phyloP scores from a whole-genome alignment of 2,113 vertebrate genomes.

The Aptenodytes forsteri region DNA sequence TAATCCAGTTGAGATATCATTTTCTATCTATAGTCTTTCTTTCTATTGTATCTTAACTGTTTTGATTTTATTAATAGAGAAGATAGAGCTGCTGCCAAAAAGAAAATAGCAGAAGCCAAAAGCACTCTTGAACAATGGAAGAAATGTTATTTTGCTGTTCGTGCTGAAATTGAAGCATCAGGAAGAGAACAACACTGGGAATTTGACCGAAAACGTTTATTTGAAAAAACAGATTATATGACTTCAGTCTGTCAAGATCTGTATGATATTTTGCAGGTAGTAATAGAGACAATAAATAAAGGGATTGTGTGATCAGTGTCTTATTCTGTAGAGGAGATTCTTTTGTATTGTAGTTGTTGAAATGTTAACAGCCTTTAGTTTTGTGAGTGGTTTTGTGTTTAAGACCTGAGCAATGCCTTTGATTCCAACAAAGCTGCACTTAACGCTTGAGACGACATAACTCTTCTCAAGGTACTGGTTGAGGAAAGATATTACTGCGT shows the following conservation, averaged over 20 bases:
- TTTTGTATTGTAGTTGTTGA: neutral
- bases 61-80: constrained; percentile 73
- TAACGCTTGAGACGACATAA: neutral
- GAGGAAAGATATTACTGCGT: neutral
- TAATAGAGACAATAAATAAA: neutral
- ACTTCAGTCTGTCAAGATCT: constrained; percentile 88
- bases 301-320: neutral
- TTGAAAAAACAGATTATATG: constrained; percentile 92
- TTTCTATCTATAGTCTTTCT: neutral
- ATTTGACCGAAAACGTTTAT: constrained; percentile 90
- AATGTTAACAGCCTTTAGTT: neutral
- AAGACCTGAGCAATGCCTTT: neutral
- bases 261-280: constrained; percentile 84
- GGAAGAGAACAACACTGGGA: constrained; percentile 86
- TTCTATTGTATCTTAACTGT: neutral
- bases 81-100: constrained; percentile 75
- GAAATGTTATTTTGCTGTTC: constrained; percentile 82
- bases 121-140: constrained; percentile 86
- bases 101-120: constrained; percentile 79
- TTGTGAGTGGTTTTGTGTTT: neutral
- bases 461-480: neutral
- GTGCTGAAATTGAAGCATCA: constrained; percentile 85
- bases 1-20: neutral
- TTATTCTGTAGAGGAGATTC: neutral
- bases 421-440: neutral